Percentiles rank a stretch among this genome's conserved stretches.
Conservation (phyloP, 2,797 vertebrate species). For the Leuciscus waleckii region DNA sequence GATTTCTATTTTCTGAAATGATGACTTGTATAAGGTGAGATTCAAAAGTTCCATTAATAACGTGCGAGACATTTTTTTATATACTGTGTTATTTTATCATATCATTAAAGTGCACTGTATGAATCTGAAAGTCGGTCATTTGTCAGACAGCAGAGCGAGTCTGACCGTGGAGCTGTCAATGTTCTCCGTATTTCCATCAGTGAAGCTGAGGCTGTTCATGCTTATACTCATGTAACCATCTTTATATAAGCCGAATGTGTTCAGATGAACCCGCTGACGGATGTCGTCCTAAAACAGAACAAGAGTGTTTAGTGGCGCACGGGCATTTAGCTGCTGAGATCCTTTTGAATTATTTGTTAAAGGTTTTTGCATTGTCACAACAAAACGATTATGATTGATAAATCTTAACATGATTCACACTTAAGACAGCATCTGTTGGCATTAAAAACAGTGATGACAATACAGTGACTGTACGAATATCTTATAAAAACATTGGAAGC, state of each 20-base stretch:
- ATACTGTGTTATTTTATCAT: neutral
- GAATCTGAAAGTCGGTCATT: neutral
- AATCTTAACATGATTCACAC: neutral
- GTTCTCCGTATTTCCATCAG: constrained; percentile 30
- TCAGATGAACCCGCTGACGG: constrained; percentile 85
- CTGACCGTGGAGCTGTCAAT: constrained; percentile 67
- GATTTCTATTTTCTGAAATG: neutral
- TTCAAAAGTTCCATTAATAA: neutral
- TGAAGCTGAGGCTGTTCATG: constrained; percentile 78
- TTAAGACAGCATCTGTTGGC: neutral
- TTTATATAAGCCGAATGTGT: constrained; percentile 88
- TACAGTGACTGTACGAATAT: neutral
- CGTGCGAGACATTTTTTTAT: neutral
- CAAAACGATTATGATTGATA: neutral
- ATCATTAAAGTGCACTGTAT: neutral
- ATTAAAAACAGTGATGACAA: constrained; percentile 1
- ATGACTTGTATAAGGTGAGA: neutral
- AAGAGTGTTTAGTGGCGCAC: neutral
- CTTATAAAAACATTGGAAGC: neutral
- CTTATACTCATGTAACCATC: constrained; percentile 83
- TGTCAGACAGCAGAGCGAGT: neutral
- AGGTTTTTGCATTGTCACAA: neutral
- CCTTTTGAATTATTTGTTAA: neutral
- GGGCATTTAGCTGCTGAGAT: neutral
- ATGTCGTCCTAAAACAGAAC: constrained; percentile 78